Base-by-base conservation (phyloP, 2,797 vertebrate genomes). In the Nannoperca australis region DNA sequence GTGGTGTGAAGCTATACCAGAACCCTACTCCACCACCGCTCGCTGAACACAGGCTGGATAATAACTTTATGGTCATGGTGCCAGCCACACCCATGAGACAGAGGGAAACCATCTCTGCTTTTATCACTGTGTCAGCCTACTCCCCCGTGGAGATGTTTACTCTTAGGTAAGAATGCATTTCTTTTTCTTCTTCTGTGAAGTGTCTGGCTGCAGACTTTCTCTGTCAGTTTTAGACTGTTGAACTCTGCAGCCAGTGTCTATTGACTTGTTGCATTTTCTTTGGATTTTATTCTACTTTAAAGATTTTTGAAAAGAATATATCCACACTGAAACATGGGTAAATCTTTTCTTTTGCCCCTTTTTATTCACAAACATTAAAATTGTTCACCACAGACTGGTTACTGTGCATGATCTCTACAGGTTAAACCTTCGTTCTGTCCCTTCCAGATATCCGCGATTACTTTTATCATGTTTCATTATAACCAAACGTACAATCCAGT, bases 111-210 rank as follows among this genome's bases (percentile, higher is more conserved):
- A 90, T 98, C 64, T 98, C 95, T 0, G 95, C 96, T 24, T 96
- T 94, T 3, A 94, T 99, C 88, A 95, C 95, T 0, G 75, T 96
- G 11, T 90, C 96, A 14, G 95, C 95, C 76, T 96, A 95, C 64
- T 96, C 97, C 58, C 96, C 96, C 0, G 95, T 97, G 92, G 97
- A 98, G 76, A 95, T 96, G 87, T 99, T 99, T 91, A 94, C 96
- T 7, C 94, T 99, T 81, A 98, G 98, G 98, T 99, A 95, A 69
- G 82, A 76, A 56, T 12, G 7, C n/a, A 8, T 77, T 75, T 67
- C n/a, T 63, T 61, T 75, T 73, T 81, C 15, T 58, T 56, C 55
- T 62, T 64, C 47, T 50, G 12, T 62, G 55, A 65, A 74, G 32
- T 58, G 56, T 63, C 45, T 34, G 54, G 14, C 76, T 73, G 55